phyloP scores from a whole-genome alignment of 2,113 vertebrate species.

The Antennarius striatus region DNA sequence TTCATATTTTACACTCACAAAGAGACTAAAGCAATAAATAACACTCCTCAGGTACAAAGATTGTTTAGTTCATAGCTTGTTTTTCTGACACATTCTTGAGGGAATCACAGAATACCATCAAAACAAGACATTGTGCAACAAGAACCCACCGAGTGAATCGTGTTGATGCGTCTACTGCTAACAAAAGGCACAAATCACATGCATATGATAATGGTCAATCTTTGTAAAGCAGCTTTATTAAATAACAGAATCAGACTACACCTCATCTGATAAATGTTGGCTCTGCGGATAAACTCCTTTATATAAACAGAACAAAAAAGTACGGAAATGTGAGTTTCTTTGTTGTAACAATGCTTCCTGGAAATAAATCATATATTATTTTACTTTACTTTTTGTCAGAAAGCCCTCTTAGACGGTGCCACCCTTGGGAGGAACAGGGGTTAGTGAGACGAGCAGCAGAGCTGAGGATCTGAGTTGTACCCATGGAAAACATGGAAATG shows the following conservation, averaged over 20 bases:
- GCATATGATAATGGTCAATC: constrained; percentile 39
- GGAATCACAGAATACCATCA: constrained; percentile 39
- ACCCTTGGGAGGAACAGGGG: too few species aligned
- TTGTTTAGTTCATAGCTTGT: constrained; percentile 12
- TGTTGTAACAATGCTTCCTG: too few species aligned
- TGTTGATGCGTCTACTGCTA: constrained; percentile 42
- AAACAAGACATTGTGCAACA: background rate
- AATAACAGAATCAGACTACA: background rate
- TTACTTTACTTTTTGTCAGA: too few species aligned
- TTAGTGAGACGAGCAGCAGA: too few species aligned
- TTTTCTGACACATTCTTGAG: constrained; percentile 45
- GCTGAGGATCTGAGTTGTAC: too few species aligned
- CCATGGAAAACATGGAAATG: too few species aligned
- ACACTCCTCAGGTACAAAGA: constrained; percentile 29
- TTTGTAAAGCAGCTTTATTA: constrained; percentile 38
- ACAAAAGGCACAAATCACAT: constrained; percentile 62
- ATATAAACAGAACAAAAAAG: background rate
- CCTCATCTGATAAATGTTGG: background rate
- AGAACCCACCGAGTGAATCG: constrained; percentile 6
- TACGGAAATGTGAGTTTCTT: background rate
- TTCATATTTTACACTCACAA: constrained; percentile 46
- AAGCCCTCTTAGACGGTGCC: too few species aligned
- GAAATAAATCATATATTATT: too few species aligned
- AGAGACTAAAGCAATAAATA: constrained; percentile 52
- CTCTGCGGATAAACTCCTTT: background rate